Evolutionary conservation across 2,797 vertebrate species (phyloP).

Genomic region (Phoeniculus purpureus): DNA sequence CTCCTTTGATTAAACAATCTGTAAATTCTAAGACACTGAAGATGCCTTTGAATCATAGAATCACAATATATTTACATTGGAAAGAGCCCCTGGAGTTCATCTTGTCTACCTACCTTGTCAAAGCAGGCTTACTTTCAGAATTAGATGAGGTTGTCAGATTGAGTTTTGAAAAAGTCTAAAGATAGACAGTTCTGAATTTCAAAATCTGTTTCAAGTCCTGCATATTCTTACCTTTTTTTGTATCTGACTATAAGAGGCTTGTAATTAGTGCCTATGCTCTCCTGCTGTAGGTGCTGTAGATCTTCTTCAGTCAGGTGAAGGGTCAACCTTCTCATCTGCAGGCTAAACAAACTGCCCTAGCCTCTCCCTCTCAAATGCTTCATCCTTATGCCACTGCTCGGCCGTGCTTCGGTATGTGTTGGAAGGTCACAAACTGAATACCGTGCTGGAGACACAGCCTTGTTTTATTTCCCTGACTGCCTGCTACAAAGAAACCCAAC

Average conservation of each 20-base stretch:
- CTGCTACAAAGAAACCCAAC: neutral
- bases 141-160: neutral
- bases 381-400: neutral
- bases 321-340: neutral
- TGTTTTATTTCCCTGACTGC: neutral
- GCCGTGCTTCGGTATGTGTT: neutral
- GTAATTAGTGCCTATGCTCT: neutral
- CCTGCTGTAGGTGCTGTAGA: neutral
- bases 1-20: neutral
- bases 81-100: neutral
- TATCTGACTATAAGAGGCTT: neutral
- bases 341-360: neutral
- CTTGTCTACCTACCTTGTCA: neutral
- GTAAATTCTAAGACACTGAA: neutral
- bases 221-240: neutral
- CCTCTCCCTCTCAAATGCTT: neutral
- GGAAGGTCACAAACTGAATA: neutral
- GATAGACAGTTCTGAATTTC: neutral
- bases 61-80: neutral
- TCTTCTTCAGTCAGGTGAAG: neutral
- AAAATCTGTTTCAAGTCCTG: neutral
- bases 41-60: neutral
- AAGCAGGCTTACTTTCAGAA: neutral
- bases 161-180: neutral
- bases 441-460: rapidly evolving